Percentiles rank a stretch among this genome's conserved stretches.
These are phyloP conservation scores for Halyomorpha halys DNA, from an alignment of 1,140 invertebrate genomes.

Conservation along the genomic window DNA sequence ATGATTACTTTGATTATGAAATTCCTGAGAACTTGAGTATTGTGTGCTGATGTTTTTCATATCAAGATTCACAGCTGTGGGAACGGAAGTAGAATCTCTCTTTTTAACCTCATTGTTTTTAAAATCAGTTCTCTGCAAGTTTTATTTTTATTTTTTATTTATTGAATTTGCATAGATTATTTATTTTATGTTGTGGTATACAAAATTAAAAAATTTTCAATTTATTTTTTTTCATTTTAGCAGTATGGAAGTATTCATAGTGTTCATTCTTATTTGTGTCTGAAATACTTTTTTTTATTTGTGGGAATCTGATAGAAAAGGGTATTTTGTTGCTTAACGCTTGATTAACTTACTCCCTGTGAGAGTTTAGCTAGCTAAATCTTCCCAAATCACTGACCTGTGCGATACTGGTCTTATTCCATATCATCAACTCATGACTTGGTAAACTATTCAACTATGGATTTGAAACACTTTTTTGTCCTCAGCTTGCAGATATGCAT, in stretches of 20 bases:
- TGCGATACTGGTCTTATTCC: slow-evolving; percentile 17
- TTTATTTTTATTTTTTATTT: no score
- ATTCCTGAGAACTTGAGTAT: slow-evolving; percentile 11
- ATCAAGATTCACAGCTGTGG: slow-evolving; percentile 16
- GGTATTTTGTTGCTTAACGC: slow-evolving; percentile 6
- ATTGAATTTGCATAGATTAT: no score
- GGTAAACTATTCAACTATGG: slow-evolving; percentile 19
- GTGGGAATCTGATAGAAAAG: background rate
- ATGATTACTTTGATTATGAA: slow-evolving; percentile 16
- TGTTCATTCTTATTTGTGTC: no score
- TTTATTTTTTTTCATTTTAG: no score
- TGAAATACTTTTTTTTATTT: background rate
- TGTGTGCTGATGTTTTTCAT: slow-evolving; percentile 21
- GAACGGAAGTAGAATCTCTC: slow-evolving; percentile 16
- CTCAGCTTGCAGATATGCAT: slow-evolving; percentile 18
- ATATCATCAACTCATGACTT: slow-evolving; percentile 21
- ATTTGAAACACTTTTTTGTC: slow-evolving; percentile 22
- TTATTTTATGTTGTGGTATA: no score
- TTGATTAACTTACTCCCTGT: slow-evolving; percentile 6
- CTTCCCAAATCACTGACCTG: slow-evolving; percentile 27
- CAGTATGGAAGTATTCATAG: no score
- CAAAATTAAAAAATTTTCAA: no score
- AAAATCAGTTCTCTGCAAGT: background rate
- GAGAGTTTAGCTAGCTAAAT: slow-evolving; percentile 23
- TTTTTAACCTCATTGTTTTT: background rate